A percentile compares a stretch with the other conserved stretches of the same genome.
phyloP scores from a whole-genome alignment of 1,140 invertebrate species.

The Amyelois transitella region DNA sequence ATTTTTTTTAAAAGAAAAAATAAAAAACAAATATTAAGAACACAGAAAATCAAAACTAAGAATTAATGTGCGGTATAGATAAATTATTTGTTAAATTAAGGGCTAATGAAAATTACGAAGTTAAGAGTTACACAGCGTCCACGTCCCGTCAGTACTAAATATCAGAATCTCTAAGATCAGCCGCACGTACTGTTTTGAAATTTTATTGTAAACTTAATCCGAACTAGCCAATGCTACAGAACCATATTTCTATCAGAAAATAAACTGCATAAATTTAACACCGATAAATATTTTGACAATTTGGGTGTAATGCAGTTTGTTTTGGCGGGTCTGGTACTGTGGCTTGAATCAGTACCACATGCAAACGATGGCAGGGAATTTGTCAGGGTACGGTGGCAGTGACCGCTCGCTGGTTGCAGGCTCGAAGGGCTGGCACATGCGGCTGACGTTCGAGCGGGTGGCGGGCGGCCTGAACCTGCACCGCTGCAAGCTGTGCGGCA shows the following conservation, averaged over 20 bases:
- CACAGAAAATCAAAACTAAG: too few species aligned
- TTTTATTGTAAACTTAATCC: background rate
- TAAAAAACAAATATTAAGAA: too few species aligned
- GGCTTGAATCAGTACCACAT: constrained; percentile 7
- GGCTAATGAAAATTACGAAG: too few species aligned
- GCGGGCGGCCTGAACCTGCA: constrained; percentile 91
- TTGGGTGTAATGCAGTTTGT: constrained; percentile 3
- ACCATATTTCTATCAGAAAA: background rate
- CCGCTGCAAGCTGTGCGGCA: constrained; percentile 92
- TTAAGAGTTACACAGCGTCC: too few species aligned
- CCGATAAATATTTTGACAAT: background rate
- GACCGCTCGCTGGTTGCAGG: constrained; percentile 80
- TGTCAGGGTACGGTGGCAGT: constrained; percentile 20
- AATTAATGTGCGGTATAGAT: too few species aligned
- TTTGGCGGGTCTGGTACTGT: constrained; percentile 23
- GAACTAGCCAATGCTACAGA: background rate
- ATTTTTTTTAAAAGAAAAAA: too few species aligned
- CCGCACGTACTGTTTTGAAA: background rate
- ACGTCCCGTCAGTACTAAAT: background rate
- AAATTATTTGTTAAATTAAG: too few species aligned
- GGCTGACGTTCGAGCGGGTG: constrained; percentile 91
- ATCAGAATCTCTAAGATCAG: background rate
- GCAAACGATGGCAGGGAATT: constrained; percentile 10
- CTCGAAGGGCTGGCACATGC: constrained; percentile 93
- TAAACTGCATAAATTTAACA: background rate